Base-by-base conservation (phyloP, 2,797 vertebrate genomes). In the Decapterus maruadsi region DNA sequence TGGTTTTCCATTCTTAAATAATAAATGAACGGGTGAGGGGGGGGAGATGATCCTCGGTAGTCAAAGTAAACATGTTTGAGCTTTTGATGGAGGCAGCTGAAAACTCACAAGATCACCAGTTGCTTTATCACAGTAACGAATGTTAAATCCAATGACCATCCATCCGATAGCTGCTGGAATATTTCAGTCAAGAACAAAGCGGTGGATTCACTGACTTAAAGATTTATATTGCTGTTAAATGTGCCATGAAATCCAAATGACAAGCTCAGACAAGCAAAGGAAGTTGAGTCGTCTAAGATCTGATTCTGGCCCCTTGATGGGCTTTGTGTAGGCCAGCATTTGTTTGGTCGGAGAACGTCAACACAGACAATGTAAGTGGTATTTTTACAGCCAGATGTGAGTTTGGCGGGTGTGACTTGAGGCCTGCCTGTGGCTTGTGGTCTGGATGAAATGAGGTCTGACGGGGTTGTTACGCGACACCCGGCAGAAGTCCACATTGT, bases 391-490 rank as follows among this genome's bases (percentile, higher is more conserved):
- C 43, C 36, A 8, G 4, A 6, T 58, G 50, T 53, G 29, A 31
- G 9, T 68, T 48, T 69, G 59, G 16, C 55, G 36, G 20, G 14
- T 67, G 62, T 31, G 75, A 74, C 53, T 57, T 55, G 54, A 66
- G 70, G 60, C 20, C 57, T 66, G 29, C 26, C 34, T 71, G 68
- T 70, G 69, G 46, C 45, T 70, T 76, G 51, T 71, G 65, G 63
- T 74, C 58, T 67, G 48, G 65, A 72, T 48, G 48, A 50, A 34
- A 57, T 62, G 43, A 77, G 46, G 58, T 80, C 58, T 67, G 4
- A 72, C 3, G 20, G 29, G 48, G 78, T 75, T 69, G 77, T 80
- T 72, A 64, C 36, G 26, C 4, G 56, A 79, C 17, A 74, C 58
- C 16, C 22, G 13, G 40, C 43, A 59, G 6, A 69, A 74, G 26